Base-by-base conservation (phyloP, 2,888 invertebrate species). In the Alloscopus bannaensis region DNA sequence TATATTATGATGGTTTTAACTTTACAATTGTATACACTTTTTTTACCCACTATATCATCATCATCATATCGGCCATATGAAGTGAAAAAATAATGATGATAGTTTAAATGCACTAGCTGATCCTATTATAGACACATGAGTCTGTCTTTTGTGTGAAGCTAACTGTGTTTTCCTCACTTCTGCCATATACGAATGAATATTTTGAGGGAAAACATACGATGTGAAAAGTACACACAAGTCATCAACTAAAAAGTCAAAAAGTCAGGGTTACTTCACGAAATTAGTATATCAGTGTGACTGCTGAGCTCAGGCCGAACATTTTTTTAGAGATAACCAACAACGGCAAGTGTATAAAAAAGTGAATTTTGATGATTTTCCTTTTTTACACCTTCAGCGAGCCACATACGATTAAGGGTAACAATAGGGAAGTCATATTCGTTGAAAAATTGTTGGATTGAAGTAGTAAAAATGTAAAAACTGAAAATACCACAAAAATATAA, bases 61-160 rank as follows among this genome's bases (percentile, higher is more conserved):
- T n/a, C n/a, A n/a, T n/a, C n/a, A n/a, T n/a, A n/a, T n/a, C n/a
- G n/a, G n/a, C n/a, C n/a, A n/a, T n/a, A n/a, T n/a, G n/a, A n/a
- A n/a, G n/a, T 71, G 40, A 65, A 52, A 72, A 55, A 57, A 40
- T 73, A 73, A 73, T 65, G 59, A 66, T 65, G 59, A 66, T 57
- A 60, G 75, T 66, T n/a, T 75, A 65, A 73, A 65, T 65, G 64
- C 59, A n/a, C n/a, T n/a, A 59, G 75, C 72, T 72, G 24, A 57
- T 29, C 18, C 52, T n/a, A n/a, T 22, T 3, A 57, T 29, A 57
- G 29, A 57, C 16, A 22, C 24, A 55, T 20, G 11, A 26, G 3
- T n/a, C n/a, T 29, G 28, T 29, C n/a, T n/a, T n/a, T n/a, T n/a
- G n/a, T n/a, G n/a, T n/a, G n/a, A n/a, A n/a, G n/a, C n/a, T n/a